phyloP scores from a whole-genome alignment of 2,113 vertebrate species.

The Chauna torquata region DNA sequence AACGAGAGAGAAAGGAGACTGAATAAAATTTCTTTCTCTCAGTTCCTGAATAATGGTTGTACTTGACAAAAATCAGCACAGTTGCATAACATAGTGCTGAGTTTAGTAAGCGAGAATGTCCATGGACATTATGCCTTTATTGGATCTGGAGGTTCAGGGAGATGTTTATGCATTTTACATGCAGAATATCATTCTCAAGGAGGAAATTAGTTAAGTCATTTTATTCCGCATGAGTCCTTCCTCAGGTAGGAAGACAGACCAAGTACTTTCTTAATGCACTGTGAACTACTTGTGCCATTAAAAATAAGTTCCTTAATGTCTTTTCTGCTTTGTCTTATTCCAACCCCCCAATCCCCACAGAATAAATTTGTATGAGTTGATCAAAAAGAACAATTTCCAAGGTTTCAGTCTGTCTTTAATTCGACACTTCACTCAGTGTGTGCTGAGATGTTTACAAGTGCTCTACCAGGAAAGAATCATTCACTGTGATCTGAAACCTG shows the following conservation, averaged over 20 bases:
- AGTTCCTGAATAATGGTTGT: background rate
- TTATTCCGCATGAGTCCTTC: background rate
- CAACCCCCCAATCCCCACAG: slow-evolving; percentile 64
- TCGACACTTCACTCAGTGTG: slow-evolving; percentile 85
- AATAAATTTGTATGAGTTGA: slow-evolving; percentile 91
- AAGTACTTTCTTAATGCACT: background rate
- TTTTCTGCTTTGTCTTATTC: slow-evolving; percentile 17
- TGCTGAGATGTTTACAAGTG: slow-evolving; percentile 92
- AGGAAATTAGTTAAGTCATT: background rate
- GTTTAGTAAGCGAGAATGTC: background rate
- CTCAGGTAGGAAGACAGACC: background rate
- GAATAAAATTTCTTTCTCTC: background rate
- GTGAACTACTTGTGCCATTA: background rate
- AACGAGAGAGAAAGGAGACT: background rate
- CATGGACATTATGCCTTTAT: background rate
- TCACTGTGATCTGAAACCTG: slow-evolving; percentile 95
- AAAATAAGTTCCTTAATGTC: background rate
- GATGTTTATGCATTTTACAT: background rate
- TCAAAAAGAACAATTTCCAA: slow-evolving; percentile 95
- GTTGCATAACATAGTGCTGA: background rate
- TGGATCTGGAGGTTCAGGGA: background rate
- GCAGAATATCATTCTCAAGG: background rate
- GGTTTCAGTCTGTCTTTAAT: slow-evolving; percentile 89
- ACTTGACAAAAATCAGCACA: background rate
- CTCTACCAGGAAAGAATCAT: slow-evolving; percentile 92